Evolutionary conservation across 2,888 invertebrate species (phyloP).

Genomic region (Chirona hameri): DNA sequence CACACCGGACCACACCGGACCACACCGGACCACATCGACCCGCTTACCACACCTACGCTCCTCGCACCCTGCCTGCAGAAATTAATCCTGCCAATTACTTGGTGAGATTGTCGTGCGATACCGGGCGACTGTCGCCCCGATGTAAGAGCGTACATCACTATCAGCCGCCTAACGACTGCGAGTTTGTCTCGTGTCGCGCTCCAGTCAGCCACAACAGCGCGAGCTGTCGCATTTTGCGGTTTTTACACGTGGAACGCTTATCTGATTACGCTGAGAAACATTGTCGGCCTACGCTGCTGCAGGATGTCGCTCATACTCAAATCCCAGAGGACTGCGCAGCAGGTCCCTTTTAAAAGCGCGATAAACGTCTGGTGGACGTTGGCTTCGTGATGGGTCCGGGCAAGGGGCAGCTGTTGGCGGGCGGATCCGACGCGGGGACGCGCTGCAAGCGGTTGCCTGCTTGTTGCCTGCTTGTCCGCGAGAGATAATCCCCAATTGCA

Average conservation of each 20-base stretch:
- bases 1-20: neutral
- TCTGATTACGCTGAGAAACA: neutral
- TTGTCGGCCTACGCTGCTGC: neutral
- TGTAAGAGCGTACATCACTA: conserved; percentile 4
- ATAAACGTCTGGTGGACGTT: no score
- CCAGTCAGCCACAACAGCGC: neutral
- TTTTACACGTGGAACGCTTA: neutral
- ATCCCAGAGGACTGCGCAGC: no score
- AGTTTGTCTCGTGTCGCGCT: neutral
- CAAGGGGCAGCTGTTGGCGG: no score
- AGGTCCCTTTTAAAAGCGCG: no score
- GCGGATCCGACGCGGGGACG: no score
- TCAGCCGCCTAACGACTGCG: neutral
- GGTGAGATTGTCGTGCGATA: conserved; percentile 3
- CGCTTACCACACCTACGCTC: neutral
- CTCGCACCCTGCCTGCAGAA: conserved; percentile 3
- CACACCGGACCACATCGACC: no score
- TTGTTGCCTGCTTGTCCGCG: no score
- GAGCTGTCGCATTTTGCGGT: conserved; percentile 5
- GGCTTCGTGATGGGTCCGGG: no score
- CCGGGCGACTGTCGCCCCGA: neutral
- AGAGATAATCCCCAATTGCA: no score
- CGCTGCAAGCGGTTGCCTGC: no score
- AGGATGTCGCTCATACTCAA: neutral
- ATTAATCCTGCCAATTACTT: conserved; percentile 23